phyloP scores from a whole-genome alignment of 2,797 vertebrate genomes.

The Poeciliopsis paucimaculata region DNA sequence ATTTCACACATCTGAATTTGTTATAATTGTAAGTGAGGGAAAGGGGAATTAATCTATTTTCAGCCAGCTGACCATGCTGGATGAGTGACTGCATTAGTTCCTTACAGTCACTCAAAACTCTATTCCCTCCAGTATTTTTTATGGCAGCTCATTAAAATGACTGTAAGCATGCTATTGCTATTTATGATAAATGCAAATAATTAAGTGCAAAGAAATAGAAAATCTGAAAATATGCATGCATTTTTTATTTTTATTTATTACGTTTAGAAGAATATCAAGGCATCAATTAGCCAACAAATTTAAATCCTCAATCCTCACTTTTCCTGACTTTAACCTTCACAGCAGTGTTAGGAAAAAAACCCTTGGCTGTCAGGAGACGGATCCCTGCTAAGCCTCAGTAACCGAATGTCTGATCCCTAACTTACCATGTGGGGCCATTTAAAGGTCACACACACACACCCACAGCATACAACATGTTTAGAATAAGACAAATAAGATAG shows the following conservation, averaged over 20 bases:
- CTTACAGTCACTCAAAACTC: not conserved
- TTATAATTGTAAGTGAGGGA: too few relatives aligned
- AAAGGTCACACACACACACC: conserved; percentile 18
- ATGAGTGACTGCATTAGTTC: not conserved
- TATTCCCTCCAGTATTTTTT: not conserved
- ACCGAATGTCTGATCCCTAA: conserved; percentile 60
- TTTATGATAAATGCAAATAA: not conserved
- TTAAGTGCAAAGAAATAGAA: not conserved
- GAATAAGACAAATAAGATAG: conserved; percentile 13
- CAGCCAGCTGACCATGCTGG: not conserved
- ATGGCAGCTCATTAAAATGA: not conserved
- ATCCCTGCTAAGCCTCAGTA: conserved; percentile 43
- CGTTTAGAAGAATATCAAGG: conserved; percentile 5
- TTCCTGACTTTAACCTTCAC: conserved; percentile 1
- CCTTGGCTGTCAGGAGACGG: conserved; percentile 11
- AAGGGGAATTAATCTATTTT: not conserved
- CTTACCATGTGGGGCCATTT: conserved; percentile 55
- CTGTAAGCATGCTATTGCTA: not conserved
- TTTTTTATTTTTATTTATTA: not conserved
- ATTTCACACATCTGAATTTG: not conserved
- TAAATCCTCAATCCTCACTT: conserved; percentile 2
- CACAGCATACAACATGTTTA: conserved; percentile 38
- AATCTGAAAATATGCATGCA: not conserved
- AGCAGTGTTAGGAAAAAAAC: conserved; percentile 1
- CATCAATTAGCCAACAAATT: not conserved